These are phyloP conservation scores for Choristoneura fumiferana DNA, from an alignment of 1,140 invertebrate genomes.

Conservation along the genomic window DNA sequence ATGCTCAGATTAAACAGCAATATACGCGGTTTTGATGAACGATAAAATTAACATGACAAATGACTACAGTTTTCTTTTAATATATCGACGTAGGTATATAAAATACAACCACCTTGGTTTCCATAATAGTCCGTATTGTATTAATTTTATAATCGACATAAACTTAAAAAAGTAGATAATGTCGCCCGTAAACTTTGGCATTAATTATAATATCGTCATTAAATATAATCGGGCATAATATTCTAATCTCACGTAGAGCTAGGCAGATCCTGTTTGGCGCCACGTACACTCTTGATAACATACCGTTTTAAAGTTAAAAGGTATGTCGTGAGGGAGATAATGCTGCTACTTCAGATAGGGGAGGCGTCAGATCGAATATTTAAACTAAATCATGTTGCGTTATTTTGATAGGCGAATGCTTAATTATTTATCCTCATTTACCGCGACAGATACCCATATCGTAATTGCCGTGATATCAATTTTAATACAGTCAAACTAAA, in stretches of 20 bases:
- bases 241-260: slow-evolving; percentile 6
- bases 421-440: slow-evolving; percentile 12
- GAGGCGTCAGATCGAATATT: slow-evolving; percentile 8
- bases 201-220: slow-evolving; percentile 9
- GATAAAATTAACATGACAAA: slow-evolving; percentile 19
- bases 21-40: slow-evolving; percentile 12
- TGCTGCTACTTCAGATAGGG: slow-evolving; percentile 1
- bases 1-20: slow-evolving; percentile 16
- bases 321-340: slow-evolving; percentile 2
- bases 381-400: not conserved
- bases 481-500: slow-evolving; percentile 4
- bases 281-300: slow-evolving; percentile 1
- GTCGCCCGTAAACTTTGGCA: slow-evolving; percentile 1
- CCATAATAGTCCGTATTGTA: not conserved
- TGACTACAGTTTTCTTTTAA: slow-evolving; percentile 12
- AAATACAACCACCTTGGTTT: not conserved
- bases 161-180: slow-evolving; percentile 4
- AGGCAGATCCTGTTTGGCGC: slow-evolving; percentile 2
- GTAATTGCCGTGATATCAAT: slow-evolving; percentile 4
- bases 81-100: slow-evolving; percentile 16
- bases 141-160: slow-evolving; percentile 8
- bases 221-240: slow-evolving; percentile 7
- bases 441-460: not conserved
- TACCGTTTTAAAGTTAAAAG: slow-evolving; percentile 16
- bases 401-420: not conserved